These are phyloP conservation scores for Fragum sueziense DNA, from an alignment of 2,888 invertebrate genomes.

Conservation along the genomic window DNA sequence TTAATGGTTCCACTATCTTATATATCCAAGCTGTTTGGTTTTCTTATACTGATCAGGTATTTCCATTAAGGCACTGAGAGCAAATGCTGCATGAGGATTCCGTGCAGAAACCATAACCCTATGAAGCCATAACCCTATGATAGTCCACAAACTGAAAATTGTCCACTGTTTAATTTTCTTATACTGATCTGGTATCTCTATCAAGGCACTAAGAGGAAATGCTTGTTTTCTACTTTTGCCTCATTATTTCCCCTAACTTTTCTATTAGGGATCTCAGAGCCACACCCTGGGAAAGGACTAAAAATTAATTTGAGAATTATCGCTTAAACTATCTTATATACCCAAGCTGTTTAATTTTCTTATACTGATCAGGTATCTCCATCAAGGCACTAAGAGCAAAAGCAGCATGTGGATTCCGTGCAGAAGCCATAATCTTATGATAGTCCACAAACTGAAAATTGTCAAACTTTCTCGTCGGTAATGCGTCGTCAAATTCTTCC, in stretches of 20 bases:
- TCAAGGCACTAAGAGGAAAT: conserved; percentile 84
- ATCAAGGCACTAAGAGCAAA: conserved; percentile 84
- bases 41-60: conserved; percentile 83
- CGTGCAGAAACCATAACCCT: conserved; percentile 76
- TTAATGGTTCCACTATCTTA: too few relatives aligned
- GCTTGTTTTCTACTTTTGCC: conserved; percentile 48
- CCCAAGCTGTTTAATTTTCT: conserved; percentile 75
- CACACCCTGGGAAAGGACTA: too few relatives aligned
- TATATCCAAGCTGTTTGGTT: conserved; percentile 73
- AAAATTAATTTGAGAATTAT: too few relatives aligned
- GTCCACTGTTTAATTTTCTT: conserved; percentile 80
- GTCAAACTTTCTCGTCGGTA: conserved; percentile 84
- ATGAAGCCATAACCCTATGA: too few relatives aligned
- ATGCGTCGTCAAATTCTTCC: conserved; percentile 83
- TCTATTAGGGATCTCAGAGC: too few relatives aligned
- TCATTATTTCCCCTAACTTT: neutral
- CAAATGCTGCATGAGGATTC: conserved; percentile 81
- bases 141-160: conserved; percentile 85
- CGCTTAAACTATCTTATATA: conserved; percentile 19
- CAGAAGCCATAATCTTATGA: conserved; percentile 79
- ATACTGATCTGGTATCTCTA: conserved; percentile 84
- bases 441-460: conserved; percentile 85
- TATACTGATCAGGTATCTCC: conserved; percentile 84
- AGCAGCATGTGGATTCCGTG: conserved; percentile 75
- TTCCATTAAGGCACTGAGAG: conserved; percentile 84